Evolutionary conservation across 1,140 invertebrate genomes (phyloP).

Genomic region (Eumaeus atala): DNA sequence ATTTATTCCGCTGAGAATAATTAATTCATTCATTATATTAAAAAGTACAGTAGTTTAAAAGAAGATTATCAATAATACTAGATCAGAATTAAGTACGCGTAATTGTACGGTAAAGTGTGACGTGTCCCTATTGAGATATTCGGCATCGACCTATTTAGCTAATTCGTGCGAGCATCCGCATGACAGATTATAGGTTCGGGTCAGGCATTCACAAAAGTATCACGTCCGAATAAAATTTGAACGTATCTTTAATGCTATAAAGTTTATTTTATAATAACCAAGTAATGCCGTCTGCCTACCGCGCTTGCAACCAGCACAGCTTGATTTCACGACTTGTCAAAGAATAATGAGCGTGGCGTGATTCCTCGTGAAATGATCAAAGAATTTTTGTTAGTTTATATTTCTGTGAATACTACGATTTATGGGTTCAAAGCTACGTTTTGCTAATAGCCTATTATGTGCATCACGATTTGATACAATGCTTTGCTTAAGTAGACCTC

Average conservation of each 20-base stretch:
- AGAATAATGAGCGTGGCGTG: not conserved
- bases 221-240: not conserved
- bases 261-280: not conserved
- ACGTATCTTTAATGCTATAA: not conserved
- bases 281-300: slow-evolving; percentile 2
- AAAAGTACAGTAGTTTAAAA: too few relatives aligned
- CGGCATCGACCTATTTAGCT: slow-evolving; percentile 8
- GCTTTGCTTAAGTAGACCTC: too few relatives aligned
- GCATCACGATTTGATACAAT: too few relatives aligned
- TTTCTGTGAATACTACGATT: too few relatives aligned
- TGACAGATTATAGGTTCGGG: slow-evolving; percentile 10
- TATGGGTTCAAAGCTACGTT: too few relatives aligned
- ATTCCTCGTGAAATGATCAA: not conserved
- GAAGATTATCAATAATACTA: too few relatives aligned
- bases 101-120: too few relatives aligned
- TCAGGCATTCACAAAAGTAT: slow-evolving; percentile 3
- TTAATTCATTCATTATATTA: too few relatives aligned
- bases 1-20: too few relatives aligned
- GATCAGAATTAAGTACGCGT: too few relatives aligned
- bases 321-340: slow-evolving; percentile 8
- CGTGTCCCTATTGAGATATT: not conserved
- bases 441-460: too few relatives aligned
- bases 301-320: not conserved
- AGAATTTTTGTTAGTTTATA: not conserved
- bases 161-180: slow-evolving; percentile 7